Evolutionary conservation across 2,888 invertebrate genomes (phyloP).

Genomic region (Drosophila yooni): DNA sequence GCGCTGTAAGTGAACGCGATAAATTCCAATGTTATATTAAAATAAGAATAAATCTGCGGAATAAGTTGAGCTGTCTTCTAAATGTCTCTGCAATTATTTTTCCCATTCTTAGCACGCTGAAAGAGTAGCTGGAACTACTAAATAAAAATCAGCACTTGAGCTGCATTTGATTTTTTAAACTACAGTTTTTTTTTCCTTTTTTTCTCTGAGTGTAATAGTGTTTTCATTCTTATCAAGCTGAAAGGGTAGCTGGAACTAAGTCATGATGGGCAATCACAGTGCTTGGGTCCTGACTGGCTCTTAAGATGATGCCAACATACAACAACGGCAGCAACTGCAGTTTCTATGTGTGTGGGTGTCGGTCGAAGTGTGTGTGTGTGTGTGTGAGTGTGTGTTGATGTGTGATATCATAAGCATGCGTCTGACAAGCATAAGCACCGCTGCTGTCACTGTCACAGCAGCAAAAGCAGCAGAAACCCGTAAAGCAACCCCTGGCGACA

Average conservation of each 20-base stretch:
- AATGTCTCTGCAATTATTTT: background rate
- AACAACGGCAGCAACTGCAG: conserved; percentile 31
- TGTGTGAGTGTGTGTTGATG: conserved; percentile 41
- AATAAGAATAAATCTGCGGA: background rate
- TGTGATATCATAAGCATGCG: conserved; percentile 75
- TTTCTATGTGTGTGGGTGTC: conserved; percentile 24
- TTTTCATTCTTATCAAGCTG: conserved; percentile 50
- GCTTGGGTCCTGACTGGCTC: conserved; percentile 16
- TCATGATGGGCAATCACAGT: conserved; percentile 42
- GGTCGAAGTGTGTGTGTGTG: conserved; percentile 41
- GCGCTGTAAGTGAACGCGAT: background rate
- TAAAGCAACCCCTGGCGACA: conserved; percentile 39
- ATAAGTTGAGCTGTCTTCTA: background rate
- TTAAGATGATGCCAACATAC: conserved; percentile 31
- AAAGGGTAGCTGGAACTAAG: conserved; percentile 24
- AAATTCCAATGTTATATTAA: background rate
- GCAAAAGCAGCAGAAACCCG: conserved; percentile 4
- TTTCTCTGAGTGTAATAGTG: conserved; percentile 11
- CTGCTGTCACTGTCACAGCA: conserved; percentile 71
- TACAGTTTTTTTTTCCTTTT: too few species aligned
- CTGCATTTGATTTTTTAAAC: background rate
- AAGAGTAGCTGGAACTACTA: background rate
- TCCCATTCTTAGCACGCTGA: background rate
- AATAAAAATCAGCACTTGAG: background rate
- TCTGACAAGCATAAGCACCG: conserved; percentile 77